A percentile compares a stretch with the other conserved stretches of the same genome.
Evolutionary conservation across 2,888 invertebrate genomes (phyloP).

Genomic region (Spisula subtruncata): DNA sequence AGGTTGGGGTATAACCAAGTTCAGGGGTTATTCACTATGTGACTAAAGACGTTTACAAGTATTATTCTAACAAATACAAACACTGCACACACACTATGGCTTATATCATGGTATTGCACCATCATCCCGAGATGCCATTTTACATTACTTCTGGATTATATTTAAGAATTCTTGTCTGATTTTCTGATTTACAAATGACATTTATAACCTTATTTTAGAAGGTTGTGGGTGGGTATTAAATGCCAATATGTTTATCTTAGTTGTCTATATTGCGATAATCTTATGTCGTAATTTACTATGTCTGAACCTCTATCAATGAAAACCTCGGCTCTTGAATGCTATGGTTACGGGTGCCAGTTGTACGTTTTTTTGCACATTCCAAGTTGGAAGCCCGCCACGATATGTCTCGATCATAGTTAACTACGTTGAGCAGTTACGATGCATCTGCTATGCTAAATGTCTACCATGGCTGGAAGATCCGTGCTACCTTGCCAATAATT

Average conservation of each 20-base stretch:
- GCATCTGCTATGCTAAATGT: background rate
- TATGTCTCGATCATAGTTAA: conserved; percentile 16
- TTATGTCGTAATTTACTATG: background rate
- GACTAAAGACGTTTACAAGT: too few species aligned
- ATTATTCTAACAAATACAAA: too few species aligned
- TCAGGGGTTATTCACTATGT: too few species aligned
- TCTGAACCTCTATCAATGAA: conserved; percentile 20
- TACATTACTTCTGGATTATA: too few species aligned
- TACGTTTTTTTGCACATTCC: conserved; percentile 15
- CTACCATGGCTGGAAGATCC: conserved; percentile 2
- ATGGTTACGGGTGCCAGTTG: conserved; percentile 19
- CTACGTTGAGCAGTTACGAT: background rate
- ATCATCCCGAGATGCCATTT: too few species aligned
- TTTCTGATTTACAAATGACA: background rate
- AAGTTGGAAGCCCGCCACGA: conserved; percentile 14
- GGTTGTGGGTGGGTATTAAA: conserved; percentile 8
- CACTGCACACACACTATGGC: too few species aligned
- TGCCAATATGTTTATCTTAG: conserved; percentile 19
- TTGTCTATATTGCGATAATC: conserved; percentile 13
- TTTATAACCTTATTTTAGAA: background rate
- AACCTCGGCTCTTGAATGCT: background rate
- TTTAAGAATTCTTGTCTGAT: background rate
- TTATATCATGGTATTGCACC: too few species aligned
- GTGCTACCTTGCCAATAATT: background rate
- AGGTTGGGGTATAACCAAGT: too few species aligned